phyloP scores from a whole-genome alignment of 2,113 vertebrate species.

The Colinus virginianus region DNA sequence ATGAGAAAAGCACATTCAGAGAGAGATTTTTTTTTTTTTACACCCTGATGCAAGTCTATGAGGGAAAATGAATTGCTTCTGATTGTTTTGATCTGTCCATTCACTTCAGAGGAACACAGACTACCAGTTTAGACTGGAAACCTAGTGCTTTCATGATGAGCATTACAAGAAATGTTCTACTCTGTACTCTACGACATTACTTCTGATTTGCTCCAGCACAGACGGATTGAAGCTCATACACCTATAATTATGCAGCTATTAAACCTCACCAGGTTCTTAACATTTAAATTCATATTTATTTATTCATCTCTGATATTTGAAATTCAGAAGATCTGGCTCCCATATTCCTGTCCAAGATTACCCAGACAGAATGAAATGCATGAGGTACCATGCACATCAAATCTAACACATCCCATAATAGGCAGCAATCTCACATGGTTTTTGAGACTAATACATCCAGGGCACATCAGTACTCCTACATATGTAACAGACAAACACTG shows the following conservation, averaged over 20 bases:
- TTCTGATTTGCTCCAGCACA: constrained; percentile 2
- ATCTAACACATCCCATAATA: constrained; percentile 9
- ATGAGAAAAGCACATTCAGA: neutral
- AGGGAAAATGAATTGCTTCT: neutral
- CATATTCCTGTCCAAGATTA: constrained; percentile 7
- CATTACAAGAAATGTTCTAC: neutral
- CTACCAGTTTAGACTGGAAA: neutral
- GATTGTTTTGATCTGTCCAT: neutral
- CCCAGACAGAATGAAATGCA: neutral
- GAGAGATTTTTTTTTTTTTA: neutral
- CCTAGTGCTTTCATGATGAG: neutral
- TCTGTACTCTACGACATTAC: neutral
- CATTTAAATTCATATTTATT: constrained; percentile 48
- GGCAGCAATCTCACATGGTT: neutral
- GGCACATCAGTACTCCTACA: neutral
- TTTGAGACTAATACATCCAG: constrained; percentile 7
- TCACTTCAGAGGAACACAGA: neutral
- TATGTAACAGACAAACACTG: neutral
- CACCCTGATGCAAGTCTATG: neutral
- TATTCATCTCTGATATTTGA: constrained; percentile 48
- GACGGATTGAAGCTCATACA: neutral
- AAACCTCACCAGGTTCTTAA: neutral
- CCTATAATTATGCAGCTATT: neutral
- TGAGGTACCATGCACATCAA: neutral
- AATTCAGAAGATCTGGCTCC: constrained; percentile 35